Evolutionary conservation across 37 sponge, comb jelly and placozoan species (phyloP).

Genomic region (Axinella damicornis): DNA sequence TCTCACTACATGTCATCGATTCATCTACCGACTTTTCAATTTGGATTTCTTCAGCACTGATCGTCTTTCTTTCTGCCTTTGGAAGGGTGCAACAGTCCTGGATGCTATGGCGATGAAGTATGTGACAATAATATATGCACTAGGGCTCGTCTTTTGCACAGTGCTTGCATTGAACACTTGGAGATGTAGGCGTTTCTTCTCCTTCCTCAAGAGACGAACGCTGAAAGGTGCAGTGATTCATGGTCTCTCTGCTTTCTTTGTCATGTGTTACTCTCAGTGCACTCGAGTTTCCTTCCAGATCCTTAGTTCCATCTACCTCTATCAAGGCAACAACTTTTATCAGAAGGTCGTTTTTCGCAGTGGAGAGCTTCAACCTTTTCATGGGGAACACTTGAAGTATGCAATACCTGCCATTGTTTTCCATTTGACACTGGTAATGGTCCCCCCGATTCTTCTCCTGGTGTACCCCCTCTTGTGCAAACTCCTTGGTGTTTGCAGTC

Average conservation of each 20-base stretch:
- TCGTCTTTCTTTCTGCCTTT: slow-evolving; percentile 43
- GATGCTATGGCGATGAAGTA: slow-evolving; percentile 49
- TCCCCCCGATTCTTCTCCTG: slow-evolving; percentile 37
- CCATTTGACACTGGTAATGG: not conserved
- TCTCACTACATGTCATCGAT: not conserved
- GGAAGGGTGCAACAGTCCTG: slow-evolving; percentile 41
- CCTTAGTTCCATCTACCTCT: not conserved
- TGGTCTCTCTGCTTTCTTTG: slow-evolving; percentile 43
- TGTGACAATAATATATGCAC: slow-evolving; percentile 45
- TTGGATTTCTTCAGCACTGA: slow-evolving; percentile 53
- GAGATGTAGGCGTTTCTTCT: not conserved
- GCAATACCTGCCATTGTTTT: slow-evolving; percentile 51
- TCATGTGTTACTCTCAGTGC: slow-evolving; percentile 58
- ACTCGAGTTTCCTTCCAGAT: slow-evolving; percentile 42
- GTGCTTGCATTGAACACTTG: slow-evolving; percentile 2
- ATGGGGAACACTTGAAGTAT: slow-evolving; percentile 38
- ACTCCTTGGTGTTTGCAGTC: slow-evolving; percentile 7
- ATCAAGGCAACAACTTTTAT: too few relatives aligned
- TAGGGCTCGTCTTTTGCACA: not conserved
- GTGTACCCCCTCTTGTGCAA: slow-evolving; percentile 40
- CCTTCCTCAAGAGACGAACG: not conserved
- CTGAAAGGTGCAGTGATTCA: slow-evolving; percentile 9
- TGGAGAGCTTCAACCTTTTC: slow-evolving; percentile 37
- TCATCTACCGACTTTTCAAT: slow-evolving; percentile 49
- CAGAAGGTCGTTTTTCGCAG: slow-evolving; percentile 4